phyloP scores from a whole-genome alignment of 2,797 vertebrate species.

The Merluccius polli region DNA sequence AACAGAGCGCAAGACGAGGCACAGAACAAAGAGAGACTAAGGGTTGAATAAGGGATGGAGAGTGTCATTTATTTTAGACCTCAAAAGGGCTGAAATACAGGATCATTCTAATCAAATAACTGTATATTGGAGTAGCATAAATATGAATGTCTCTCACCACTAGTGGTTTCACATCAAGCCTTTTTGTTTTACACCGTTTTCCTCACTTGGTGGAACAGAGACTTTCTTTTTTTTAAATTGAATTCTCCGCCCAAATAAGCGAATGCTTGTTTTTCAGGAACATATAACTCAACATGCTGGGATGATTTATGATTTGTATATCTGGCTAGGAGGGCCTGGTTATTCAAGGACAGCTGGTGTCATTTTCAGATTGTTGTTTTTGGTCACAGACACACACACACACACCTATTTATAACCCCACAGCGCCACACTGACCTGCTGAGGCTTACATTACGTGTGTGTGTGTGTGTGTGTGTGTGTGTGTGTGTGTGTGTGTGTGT shows the following conservation, averaged over 20 bases:
- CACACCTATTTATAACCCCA: slow-evolving; percentile 68
- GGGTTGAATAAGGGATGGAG: background rate
- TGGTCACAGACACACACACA: slow-evolving; percentile 23
- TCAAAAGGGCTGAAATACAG: background rate
- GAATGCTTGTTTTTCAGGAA: background rate
- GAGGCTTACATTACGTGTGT: slow-evolving; percentile 63
- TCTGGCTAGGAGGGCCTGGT: background rate
- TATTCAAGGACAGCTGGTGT: slow-evolving; percentile 45
- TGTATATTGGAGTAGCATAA: background rate
- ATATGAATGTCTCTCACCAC: background rate
- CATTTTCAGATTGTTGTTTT: slow-evolving; percentile 49
- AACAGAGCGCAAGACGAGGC: background rate
- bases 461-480: slow-evolving; percentile 12
- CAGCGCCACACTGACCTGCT: slow-evolving; percentile 37
- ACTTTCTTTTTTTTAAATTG: background rate
- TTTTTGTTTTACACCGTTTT: no score
- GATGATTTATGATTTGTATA: no score
- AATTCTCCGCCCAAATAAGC: no score
- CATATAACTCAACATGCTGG: background rate
- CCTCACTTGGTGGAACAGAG: no score
- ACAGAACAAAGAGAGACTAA: background rate
- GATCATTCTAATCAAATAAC: background rate
- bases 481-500: background rate
- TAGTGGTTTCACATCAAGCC: background rate
- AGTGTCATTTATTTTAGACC: background rate